Base-by-base conservation (phyloP, 2,888 invertebrate species). In the Harpalus rufipes region DNA sequence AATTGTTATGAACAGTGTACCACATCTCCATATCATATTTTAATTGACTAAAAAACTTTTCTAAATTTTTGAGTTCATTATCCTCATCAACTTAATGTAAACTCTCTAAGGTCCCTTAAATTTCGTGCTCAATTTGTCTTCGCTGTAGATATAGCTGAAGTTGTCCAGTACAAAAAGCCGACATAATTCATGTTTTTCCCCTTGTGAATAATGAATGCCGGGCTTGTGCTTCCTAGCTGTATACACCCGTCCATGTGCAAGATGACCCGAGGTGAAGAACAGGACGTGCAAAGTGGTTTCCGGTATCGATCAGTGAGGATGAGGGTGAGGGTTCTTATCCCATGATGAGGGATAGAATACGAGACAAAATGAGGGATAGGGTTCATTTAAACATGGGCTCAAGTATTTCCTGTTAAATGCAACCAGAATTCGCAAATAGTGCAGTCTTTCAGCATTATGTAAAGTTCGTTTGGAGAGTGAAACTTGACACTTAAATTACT, bases 181-280 rank as follows among this genome's bases (percentile, higher is more conserved):
- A 84, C 63, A 84, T 84, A 84, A 84, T 84, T 84, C 84, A 84
- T 78, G 84, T 84, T 84, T 84, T 84, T 84, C 78, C 44, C 56
- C 59, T 21, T 58, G 72, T 74, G 72, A 74, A 74, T 74, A 74
- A 74, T 74, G 72, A 74, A 74, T 44, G 72, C 44, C 2, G 44
- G 12, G 44, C 16, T 8, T 6, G 68, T n/a, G 68, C 39, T 68
- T 68, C 68, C 68, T 68, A 68, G 68, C 68, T 68, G 68, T 14
- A 68, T 68, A 68, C 68, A 39, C 72, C 44, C 72, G 16, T 44
- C 41, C 72, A 74, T 14, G 44, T 18, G 41, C 41, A 74, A 41
- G 72, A 74, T 74, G 72, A 74, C 72, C 72, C 72, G 59, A 59
- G 59, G 14, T 59, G 16, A 18, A 59, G 18, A 59, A 59, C 59